These are phyloP conservation scores for Andrena dorsata DNA, from an alignment of 2,888 invertebrate species.

Conservation along the genomic window DNA sequence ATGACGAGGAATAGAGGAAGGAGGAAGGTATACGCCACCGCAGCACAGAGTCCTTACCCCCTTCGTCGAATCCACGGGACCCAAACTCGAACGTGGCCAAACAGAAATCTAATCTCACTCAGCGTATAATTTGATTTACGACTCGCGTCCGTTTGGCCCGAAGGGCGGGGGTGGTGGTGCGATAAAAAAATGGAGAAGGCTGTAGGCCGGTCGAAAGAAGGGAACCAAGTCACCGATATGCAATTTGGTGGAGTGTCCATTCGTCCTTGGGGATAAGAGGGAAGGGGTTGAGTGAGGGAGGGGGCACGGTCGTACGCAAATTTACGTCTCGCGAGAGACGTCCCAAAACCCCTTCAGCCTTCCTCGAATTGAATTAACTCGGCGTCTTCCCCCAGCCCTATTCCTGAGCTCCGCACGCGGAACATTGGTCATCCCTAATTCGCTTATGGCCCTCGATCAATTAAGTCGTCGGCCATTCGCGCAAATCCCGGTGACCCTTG, in stretches of 20 bases:
- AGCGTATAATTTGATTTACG: slow-evolving; percentile 83
- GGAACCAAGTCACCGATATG: slow-evolving; percentile 71
- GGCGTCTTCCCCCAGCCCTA: slow-evolving; percentile 73
- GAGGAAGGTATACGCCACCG: slow-evolving; percentile 67
- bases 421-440: slow-evolving; percentile 78
- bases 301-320: slow-evolving; percentile 69
- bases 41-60: slow-evolving; percentile 68
- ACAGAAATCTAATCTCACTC: slow-evolving; percentile 84
- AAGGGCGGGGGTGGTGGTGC: slow-evolving; percentile 13
- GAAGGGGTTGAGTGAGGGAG: slow-evolving; percentile 7
- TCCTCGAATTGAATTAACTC: slow-evolving; percentile 76
- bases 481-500: slow-evolving; percentile 72
- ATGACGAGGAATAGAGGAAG: slow-evolving; percentile 66
- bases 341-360: slow-evolving; percentile 68
- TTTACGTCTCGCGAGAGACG: slow-evolving; percentile 76
- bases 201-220: slow-evolving; percentile 31
- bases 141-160: slow-evolving; percentile 66
- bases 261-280: slow-evolving; percentile 62
- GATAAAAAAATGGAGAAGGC: slow-evolving; percentile 5
- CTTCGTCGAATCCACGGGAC: slow-evolving; percentile 71
- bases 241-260: slow-evolving; percentile 78
- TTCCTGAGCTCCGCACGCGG: slow-evolving; percentile 69
- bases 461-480: slow-evolving; percentile 74
- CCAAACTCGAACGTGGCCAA: slow-evolving; percentile 76
- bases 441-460: slow-evolving; percentile 76